Percentiles rank a stretch among this genome's conserved stretches.
Evolutionary conservation across 2,888 invertebrate genomes (phyloP).

Genomic region (Eupithecia insigniata): DNA sequence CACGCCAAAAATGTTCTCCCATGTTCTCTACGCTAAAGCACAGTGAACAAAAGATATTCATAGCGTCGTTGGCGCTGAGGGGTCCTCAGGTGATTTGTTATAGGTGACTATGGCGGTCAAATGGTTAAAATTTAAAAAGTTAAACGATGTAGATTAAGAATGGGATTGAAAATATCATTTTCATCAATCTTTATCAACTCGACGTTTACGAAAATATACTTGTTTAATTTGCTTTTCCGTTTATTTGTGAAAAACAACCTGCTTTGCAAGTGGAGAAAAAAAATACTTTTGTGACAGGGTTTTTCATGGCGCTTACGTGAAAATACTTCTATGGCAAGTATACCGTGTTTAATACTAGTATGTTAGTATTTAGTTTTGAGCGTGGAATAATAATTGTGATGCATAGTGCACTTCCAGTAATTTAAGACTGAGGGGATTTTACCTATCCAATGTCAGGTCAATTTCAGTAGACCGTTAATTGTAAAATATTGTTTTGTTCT

Average conservation of each 20-base stretch:
- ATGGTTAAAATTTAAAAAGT: too few species aligned
- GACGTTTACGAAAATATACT: background rate
- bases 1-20: too few species aligned
- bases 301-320: background rate
- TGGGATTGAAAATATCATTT: background rate
- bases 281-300: background rate
- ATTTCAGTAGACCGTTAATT: slow-evolving; percentile 33
- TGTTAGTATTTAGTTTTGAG: slow-evolving; percentile 43
- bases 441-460: slow-evolving; percentile 39
- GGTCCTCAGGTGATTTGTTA: too few species aligned
- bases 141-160: background rate
- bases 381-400: slow-evolving; percentile 8
- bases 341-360: background rate
- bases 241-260: background rate
- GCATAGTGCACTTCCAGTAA: slow-evolving; percentile 45
- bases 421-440: slow-evolving; percentile 47
- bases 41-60: too few species aligned
- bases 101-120: too few species aligned
- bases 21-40: too few species aligned
- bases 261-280: background rate
- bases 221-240: background rate
- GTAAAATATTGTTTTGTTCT: slow-evolving; percentile 46
- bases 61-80: too few species aligned
- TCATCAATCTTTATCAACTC: background rate
- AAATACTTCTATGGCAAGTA: slow-evolving; percentile 4